phyloP scores from a whole-genome alignment of 1,140 invertebrate genomes.

The Oedothorax gibbosus region DNA sequence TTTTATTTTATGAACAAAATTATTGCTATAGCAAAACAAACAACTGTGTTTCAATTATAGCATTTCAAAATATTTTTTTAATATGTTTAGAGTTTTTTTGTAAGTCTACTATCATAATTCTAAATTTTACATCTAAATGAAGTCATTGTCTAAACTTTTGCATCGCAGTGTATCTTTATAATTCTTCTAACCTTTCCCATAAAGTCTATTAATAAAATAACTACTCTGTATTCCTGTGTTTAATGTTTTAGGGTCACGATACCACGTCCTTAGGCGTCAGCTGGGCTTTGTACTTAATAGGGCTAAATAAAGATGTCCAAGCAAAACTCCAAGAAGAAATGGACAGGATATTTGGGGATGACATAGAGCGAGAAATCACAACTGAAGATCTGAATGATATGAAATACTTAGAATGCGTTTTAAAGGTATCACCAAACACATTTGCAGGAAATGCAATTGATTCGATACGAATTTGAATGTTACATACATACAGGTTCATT shows the following conservation, averaged over 20 bases:
- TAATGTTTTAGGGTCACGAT: conserved; percentile 64
- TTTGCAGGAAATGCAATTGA: not conserved
- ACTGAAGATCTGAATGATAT: conserved; percentile 68
- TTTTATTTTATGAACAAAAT: no score
- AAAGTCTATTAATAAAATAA: no score
- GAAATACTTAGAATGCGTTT: conserved; percentile 66
- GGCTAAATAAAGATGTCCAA: conserved; percentile 77
- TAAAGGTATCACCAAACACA: not conserved
- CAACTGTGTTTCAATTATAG: no score
- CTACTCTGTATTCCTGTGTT: no score
- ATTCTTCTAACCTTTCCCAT: no score
- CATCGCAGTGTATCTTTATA: no score
- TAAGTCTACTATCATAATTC: no score
- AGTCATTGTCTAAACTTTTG: no score
- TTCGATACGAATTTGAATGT: not conserved
- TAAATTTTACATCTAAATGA: no score
- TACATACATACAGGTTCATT: not conserved
- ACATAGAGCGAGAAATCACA: conserved; percentile 64
- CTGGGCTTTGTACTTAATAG: conserved; percentile 78
- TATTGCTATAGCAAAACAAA: no score
- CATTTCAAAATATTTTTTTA: no score
- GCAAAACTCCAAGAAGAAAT: conserved; percentile 67
- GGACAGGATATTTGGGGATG: conserved; percentile 65
- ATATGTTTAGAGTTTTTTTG: no score
- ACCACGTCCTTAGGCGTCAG: conserved; percentile 80